Base-by-base conservation (phyloP, 2,888 invertebrate genomes). In the Onchidella celtica region DNA sequence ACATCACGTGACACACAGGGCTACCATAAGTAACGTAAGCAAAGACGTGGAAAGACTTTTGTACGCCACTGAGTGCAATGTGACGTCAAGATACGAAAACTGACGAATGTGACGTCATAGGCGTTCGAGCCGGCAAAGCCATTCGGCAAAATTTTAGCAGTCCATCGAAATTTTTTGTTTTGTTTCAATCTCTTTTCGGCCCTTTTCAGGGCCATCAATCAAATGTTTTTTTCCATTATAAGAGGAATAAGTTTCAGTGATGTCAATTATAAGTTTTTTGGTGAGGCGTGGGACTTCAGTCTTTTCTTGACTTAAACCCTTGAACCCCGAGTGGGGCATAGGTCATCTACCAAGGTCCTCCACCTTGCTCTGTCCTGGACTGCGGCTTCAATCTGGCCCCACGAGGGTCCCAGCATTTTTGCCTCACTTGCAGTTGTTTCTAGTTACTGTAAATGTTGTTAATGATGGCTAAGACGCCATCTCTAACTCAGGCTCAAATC, bases 101-200 rank as follows among this genome's bases (percentile, higher is more conserved):
- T 0, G 11, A 14, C 66, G 47, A 27, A 66, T 77, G 77, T 77
- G 68, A 77, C 77, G 77, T 77, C 77, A 77, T 68, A 77, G 77
- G 68, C 77, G 36, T 14, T 6, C 3, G 3, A 3, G 65, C 66
- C 68, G 1, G 32, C 4, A 59, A 61, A 24, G 29, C 29, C 11
- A 38, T 24, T 66, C 21, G 34, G 11, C 32, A 66, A 32, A 66
- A 29, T 66, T 11, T n/a, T n/a, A n/a, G n/a, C n/a, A n/a, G n/a
- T n/a, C n/a, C n/a, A n/a, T n/a, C n/a, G n/a, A n/a, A 24, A 11
- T 66, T 66, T 29, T 66, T 66, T 29, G 24, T 61, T 61, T 61
- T 66, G 66, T 9, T 32, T 32, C 14, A 9, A 29, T 17, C n/a
- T 17, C 14, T 32, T 38, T 21, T 21, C 36, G 69, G 40, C 40